Conservation (phyloP, 2,113 vertebrate species). For the Calyptommatus sinebrachiatus region DNA sequence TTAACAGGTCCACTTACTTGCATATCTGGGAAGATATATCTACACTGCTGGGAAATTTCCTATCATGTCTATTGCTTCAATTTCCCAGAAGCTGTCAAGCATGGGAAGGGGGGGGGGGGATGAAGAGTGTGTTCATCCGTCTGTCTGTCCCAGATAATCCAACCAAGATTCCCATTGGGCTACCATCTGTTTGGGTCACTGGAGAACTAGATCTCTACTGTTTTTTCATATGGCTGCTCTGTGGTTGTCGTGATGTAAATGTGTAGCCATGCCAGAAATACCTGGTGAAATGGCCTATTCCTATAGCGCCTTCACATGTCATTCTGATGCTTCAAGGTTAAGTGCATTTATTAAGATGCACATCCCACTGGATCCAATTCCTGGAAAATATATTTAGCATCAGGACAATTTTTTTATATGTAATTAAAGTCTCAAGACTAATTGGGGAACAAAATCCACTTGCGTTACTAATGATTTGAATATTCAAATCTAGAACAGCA, state of each 20-base stretch:
- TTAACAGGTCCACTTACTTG: too few species aligned
- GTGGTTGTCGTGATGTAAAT: background rate
- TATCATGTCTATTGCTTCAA: too few species aligned
- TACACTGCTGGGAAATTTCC: too few species aligned
- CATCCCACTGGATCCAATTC: background rate
- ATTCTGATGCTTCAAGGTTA: background rate
- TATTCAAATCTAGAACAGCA: background rate
- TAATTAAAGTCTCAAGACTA: background rate
- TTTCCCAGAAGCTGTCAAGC: too few species aligned
- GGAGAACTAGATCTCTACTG: background rate
- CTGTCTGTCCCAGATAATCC: too few species aligned
- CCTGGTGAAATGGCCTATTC: background rate
- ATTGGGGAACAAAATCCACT: background rate
- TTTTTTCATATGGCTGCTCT: background rate
- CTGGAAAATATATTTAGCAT: background rate
- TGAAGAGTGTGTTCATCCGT: too few species aligned
- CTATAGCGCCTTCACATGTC: background rate
- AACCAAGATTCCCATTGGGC: background rate
- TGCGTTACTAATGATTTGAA: background rate
- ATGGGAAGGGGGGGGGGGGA: too few species aligned
- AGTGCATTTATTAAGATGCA: background rate
- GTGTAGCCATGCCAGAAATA: background rate
- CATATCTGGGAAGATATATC: too few species aligned
- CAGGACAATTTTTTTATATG: background rate
- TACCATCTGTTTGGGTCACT: conserved; percentile 4